These are phyloP conservation scores for Kradibia gibbosae DNA, from an alignment of 1,140 invertebrate species.

Conservation along the genomic window DNA sequence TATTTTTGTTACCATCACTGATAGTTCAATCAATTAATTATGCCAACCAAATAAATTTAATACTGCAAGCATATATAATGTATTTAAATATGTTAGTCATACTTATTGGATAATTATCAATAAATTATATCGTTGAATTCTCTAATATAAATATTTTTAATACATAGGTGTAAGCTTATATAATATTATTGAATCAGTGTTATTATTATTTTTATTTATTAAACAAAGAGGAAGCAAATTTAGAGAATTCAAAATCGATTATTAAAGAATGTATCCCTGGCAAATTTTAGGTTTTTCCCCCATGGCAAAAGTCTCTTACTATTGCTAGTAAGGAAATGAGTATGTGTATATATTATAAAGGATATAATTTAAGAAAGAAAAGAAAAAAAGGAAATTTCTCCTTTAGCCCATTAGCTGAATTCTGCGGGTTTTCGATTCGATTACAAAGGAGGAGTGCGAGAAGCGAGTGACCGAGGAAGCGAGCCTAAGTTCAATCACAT, in stretches of 20 bases:
- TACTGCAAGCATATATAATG: too few relatives aligned
- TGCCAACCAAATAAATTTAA: too few relatives aligned
- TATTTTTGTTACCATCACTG: too few relatives aligned
- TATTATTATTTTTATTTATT: too few relatives aligned
- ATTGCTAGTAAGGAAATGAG: not conserved
- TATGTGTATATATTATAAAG: slow-evolving; percentile 42
- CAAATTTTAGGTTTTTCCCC: not conserved
- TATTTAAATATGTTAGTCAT: too few relatives aligned
- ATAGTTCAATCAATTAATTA: too few relatives aligned
- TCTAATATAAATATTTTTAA: too few relatives aligned
- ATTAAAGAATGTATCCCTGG: not conserved
- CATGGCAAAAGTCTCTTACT: not conserved
- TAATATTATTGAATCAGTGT: too few relatives aligned
- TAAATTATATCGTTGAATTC: too few relatives aligned
- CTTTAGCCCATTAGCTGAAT: slow-evolving; percentile 49
- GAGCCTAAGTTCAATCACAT: slow-evolving; percentile 47
- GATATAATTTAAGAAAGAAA: slow-evolving; percentile 44
- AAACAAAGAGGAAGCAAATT: too few relatives aligned
- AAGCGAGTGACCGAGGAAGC: not conserved
- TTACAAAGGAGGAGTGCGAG: slow-evolving; percentile 38
- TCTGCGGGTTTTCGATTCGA: slow-evolving; percentile 48
- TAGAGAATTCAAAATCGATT: slow-evolving; percentile 1
- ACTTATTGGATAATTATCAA: too few relatives aligned
- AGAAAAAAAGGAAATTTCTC: slow-evolving; percentile 50
- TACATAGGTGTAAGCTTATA: too few relatives aligned